Base-by-base conservation (phyloP, 2,113 vertebrate species). In the Bujurquina vittata region DNA sequence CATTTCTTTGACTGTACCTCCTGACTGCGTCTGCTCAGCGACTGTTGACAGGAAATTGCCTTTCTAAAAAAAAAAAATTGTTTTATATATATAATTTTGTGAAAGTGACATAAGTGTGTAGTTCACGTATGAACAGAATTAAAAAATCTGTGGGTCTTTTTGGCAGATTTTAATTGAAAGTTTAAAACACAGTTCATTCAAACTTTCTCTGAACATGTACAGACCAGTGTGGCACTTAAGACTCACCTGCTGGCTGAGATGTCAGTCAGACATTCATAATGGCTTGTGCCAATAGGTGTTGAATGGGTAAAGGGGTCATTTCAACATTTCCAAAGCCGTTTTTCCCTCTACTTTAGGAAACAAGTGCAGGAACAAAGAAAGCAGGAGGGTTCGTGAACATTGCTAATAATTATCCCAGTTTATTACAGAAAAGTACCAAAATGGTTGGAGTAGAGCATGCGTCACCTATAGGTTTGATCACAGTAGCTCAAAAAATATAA, bases 1-100 rank as follows among this genome's bases (percentile, higher is more conserved):
- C 0, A 69, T 46, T 7, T 2, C 35, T 22, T 37, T 37, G 20
- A 3, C 61, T 65, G 33, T 0, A 26, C 15, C 63, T 46, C 7
- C 37, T 67, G 35, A 22, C 62, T 65, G 5, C 62, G 15, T 65
- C 62, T 43, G 37, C n/a, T 26, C 62, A 67, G 40, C 7, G n/a
- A 10, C 20, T 55, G 20, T 33, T 55, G 11, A n/a, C 33, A 0
- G 4, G 3, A 74, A 74, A 56, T 0, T 43, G n/a, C 23, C 2
- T 46, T 65, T 43, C 20, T 55, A 37, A 56, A 74, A 56, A 35
- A 4, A 26, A 56, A 74, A 56, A 35, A 4, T 2, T 52, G 5
- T 18, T 49, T 49, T 26, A 26, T 26, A 26, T 26, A 26, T 26
- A 60, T 15, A 7, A 29, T 35, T 0, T 33, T 74, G 49, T 23